Conservation (phyloP, 2,888 invertebrate genomes). For the Trichopria drosophilae region DNA sequence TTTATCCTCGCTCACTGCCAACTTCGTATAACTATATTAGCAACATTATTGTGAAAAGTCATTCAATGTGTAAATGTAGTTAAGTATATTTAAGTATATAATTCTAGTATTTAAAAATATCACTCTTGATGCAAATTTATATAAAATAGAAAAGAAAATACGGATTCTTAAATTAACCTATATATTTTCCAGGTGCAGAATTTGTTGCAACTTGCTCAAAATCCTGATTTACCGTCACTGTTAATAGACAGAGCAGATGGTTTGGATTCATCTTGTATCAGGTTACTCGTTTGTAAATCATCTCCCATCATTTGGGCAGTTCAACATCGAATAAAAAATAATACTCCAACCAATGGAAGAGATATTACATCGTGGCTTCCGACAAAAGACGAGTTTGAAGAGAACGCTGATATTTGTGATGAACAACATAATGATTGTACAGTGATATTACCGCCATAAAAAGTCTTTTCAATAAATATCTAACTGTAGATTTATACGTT, state of each 20-base stretch:
- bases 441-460: conserved; percentile 41
- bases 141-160: background rate
- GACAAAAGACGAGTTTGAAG: conserved; percentile 51
- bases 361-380: conserved; percentile 54
- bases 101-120: no score
- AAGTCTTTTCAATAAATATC: background rate
- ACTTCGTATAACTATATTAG: no score
- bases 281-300: conserved; percentile 75
- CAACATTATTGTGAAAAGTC: no score
- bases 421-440: conserved; percentile 51
- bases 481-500: background rate
- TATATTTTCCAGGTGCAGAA: conserved; percentile 51
- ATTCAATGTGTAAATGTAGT: no score
- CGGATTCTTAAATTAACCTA: conserved; percentile 2
- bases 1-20: background rate
- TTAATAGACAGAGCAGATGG: conserved; percentile 66
- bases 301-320: conserved; percentile 77
- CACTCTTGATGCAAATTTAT: no score
- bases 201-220: conserved; percentile 65
- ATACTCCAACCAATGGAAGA: conserved; percentile 41
- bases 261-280: conserved; percentile 71
- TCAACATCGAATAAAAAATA: conserved; percentile 67
- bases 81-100: no score
- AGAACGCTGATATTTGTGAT: conserved; percentile 56
- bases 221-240: conserved; percentile 66